These are phyloP conservation scores for Labeo catla DNA, from an alignment of 2,113 vertebrate genomes.

Conservation along the genomic window DNA sequence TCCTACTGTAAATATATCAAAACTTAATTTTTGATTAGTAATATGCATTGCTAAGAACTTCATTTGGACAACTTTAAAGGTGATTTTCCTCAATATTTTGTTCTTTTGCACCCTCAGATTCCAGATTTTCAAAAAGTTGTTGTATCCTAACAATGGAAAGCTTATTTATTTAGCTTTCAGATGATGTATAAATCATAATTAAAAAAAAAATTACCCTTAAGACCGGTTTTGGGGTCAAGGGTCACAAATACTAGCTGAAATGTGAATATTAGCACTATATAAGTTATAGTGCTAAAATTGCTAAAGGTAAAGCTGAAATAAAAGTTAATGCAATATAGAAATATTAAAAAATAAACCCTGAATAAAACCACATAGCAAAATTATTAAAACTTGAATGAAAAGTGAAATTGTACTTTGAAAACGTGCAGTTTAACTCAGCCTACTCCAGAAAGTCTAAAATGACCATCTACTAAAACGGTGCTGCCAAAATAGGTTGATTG, in stretches of 20 bases:
- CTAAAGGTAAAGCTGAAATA: neutral
- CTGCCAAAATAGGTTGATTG: neutral
- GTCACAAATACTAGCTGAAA: neutral
- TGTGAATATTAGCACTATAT: neutral
- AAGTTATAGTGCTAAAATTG: neutral
- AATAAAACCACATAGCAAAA: neutral
- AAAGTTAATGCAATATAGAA: neutral
- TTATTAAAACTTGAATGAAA: neutral
- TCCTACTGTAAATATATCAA: too few species aligned
- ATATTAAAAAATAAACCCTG: neutral
- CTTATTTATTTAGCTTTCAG: too few species aligned
- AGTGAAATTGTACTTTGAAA: neutral
- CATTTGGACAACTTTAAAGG: too few species aligned
- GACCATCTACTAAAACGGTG: neutral
- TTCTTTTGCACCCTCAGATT: too few species aligned
- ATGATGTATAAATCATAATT: too few species aligned
- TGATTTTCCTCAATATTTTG: too few species aligned
- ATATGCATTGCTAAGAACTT: too few species aligned
- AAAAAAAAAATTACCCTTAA: too few species aligned
- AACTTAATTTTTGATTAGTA: too few species aligned
- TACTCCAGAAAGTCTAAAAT: neutral
- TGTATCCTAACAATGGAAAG: too few species aligned
- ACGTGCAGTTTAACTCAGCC: neutral
- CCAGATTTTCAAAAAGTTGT: too few species aligned
- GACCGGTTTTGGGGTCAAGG: too few species aligned